These are phyloP conservation scores for Rhynchotus rufescens DNA, from an alignment of 2,797 vertebrate genomes.

Conservation along the genomic window DNA sequence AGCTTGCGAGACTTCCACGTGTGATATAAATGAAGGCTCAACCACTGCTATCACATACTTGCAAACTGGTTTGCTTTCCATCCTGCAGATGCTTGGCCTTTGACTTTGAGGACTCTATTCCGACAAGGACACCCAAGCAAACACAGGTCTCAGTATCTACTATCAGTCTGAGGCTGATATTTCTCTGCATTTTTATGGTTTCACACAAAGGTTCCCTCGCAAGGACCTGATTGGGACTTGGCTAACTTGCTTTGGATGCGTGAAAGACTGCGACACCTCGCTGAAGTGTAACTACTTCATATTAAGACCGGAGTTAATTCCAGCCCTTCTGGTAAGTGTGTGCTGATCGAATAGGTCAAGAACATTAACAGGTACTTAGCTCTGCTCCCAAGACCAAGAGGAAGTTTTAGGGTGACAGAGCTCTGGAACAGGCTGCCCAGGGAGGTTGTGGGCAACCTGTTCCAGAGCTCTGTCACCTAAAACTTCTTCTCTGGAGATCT, in stretches of 20 bases:
- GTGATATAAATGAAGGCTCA: not conserved
- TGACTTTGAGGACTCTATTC: not conserved
- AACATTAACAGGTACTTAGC: not conserved
- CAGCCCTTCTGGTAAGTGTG: not conserved
- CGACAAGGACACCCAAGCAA: not conserved
- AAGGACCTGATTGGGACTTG: not conserved
- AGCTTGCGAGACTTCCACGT: not conserved
- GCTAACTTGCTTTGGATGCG: not conserved
- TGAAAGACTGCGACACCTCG: not conserved
- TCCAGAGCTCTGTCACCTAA: no score
- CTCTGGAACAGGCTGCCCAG: no score
- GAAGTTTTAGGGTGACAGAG: not conserved
- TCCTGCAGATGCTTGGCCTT: fast-evolving
- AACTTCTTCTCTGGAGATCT: no score
- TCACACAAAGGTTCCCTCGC: not conserved
- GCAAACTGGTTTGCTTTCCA: not conserved
- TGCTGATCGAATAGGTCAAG: not conserved
- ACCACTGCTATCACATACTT: not conserved
- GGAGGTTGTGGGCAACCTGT: no score
- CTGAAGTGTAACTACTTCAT: not conserved
- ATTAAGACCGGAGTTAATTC: not conserved
- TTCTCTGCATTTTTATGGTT: not conserved
- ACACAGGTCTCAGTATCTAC: not conserved
- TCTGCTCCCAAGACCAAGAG: not conserved
- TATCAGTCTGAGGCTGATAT: not conserved